Evolutionary conservation across 2,113 vertebrate species (phyloP), one percentile per base, ranked within the genome.

Genomic region (Balaenoptera acutorostrata): DNA sequence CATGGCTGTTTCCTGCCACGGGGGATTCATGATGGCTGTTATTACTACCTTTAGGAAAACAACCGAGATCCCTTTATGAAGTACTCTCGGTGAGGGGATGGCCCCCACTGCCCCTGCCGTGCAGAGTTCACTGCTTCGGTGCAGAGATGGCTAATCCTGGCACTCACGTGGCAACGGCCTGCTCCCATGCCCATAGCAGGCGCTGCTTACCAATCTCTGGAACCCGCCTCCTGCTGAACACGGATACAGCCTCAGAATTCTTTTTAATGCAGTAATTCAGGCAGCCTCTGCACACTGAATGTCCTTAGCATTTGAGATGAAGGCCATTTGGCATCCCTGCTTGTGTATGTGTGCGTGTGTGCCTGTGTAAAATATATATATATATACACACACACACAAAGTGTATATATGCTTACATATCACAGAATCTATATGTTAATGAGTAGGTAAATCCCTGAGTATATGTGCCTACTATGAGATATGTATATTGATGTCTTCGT

Each of bases 221-320:
- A 36, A 63, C 25, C 36, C 18, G 3, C 14, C 13, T 46, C 44
- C 57, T 0, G 33, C 44, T 21, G 21, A 69, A 59, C 23, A 6
- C 2, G 3, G 27, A 63, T 10, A 33, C 3, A 41, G 17, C 18
- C 46, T 92, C 39, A 44, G 74, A 83, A 82, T 72, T 41, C 25
- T 91, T 83, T 57, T 87, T 41, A 44, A 72, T 36, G 44, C 9
- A 41, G 64, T 25, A 46, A 46, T 44, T 68, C n/a, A 52, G 84
- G 64, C 78, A 41, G 66, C 2, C 13, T 44, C 36, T 87, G 41
- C 49, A 39, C 39, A 14, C 0, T 41, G 49, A 25, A 59, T 49
- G 49, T 88, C 68, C 18, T 77, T 39, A 52, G 46, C 41, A 57
- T 80, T 66, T 78, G 72, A 89, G 39, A 93, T 61, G 41, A 75